Evolutionary conservation across 2,888 invertebrate genomes (phyloP).

Genomic region (Mongoloraphidia duomilia): DNA sequence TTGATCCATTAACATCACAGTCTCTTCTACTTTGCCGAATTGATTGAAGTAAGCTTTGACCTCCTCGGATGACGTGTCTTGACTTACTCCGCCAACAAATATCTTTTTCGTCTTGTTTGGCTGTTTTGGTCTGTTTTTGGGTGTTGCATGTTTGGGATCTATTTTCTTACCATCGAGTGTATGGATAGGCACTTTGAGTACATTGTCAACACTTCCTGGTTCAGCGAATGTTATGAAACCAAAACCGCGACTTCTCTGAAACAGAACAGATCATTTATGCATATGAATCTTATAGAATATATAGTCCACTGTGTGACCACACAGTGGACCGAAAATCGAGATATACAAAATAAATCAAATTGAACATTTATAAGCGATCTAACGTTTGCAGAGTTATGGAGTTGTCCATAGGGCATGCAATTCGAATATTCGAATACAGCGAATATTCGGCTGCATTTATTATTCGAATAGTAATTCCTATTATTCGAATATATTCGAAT

Average conservation of each 20-base stretch:
- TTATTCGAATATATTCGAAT: too few relatives aligned
- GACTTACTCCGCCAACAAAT: conserved; percentile 83
- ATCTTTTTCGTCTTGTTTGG: conserved; percentile 85
- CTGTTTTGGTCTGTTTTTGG: conserved; percentile 72
- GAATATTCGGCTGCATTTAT: too few relatives aligned
- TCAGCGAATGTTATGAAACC: conserved; percentile 90
- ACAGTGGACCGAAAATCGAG: neutral
- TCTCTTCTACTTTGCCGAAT: conserved; percentile 81
- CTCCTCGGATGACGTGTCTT: conserved; percentile 83
- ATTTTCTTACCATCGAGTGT: conserved; percentile 87
- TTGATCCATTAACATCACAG: conserved; percentile 88
- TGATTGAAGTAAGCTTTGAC: conserved; percentile 82
- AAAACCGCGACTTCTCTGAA: conserved; percentile 86
- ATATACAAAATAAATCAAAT: neutral
- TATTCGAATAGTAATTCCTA: too few relatives aligned
- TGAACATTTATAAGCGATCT: too few relatives aligned
- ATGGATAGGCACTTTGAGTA: conserved; percentile 79
- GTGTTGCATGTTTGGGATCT: conserved; percentile 87
- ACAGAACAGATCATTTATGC: conserved; percentile 18
- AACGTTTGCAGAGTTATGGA: neutral
- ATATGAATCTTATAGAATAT: conserved; percentile 3
- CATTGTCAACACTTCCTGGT: conserved; percentile 80
- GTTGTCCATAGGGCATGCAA: too few relatives aligned
- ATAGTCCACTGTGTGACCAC: neutral
- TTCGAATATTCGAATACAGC: too few relatives aligned